Evolutionary conservation across 2,888 invertebrate genomes (phyloP).

Genomic region (Caenorhabditis sp.): DNA sequence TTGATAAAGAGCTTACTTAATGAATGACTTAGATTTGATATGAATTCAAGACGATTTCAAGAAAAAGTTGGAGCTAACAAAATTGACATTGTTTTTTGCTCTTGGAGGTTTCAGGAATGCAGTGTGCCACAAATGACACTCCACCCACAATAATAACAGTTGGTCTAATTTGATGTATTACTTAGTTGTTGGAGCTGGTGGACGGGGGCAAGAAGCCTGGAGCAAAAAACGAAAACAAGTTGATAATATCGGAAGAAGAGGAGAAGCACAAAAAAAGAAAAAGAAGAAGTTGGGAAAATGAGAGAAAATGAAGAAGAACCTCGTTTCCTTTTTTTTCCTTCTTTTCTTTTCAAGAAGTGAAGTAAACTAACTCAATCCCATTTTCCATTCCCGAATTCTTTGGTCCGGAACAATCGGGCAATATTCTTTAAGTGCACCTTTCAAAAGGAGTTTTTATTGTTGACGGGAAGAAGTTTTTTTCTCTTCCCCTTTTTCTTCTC

Average conservation of each 20-base stretch:
- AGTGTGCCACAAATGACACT: conserved; percentile 1
- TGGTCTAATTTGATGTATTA: conserved; percentile 58
- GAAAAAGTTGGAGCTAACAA: not conserved
- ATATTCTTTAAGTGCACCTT: conserved; percentile 60
- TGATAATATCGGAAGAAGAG: conserved; percentile 32
- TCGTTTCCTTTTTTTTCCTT: conserved; percentile 13
- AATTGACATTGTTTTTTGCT: not conserved
- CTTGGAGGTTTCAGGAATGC: not conserved
- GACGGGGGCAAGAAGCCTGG: conserved; percentile 23
- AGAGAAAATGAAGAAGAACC: conserved; percentile 32
- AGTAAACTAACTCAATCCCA: conserved; percentile 24
- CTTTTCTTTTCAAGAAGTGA: conserved; percentile 10
- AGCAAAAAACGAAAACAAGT: conserved; percentile 18
- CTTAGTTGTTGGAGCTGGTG: conserved; percentile 28
- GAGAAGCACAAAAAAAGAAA: not conserved
- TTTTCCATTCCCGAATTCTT: conserved; percentile 43
- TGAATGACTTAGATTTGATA: no score
- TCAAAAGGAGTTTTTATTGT: conserved; percentile 21
- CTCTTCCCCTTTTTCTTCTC: not conserved
- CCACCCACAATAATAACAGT: conserved; percentile 54
- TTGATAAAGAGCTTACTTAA: no score
- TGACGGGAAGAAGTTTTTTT: conserved; percentile 28
- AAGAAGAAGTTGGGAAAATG: conserved; percentile 11
- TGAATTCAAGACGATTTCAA: no score
- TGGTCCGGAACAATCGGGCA: conserved; percentile 49